A percentile compares a stretch with the other conserved stretches of the same genome.
Conservation (phyloP, 2,113 vertebrate genomes). For the Cricetomys ansorgei region DNA sequence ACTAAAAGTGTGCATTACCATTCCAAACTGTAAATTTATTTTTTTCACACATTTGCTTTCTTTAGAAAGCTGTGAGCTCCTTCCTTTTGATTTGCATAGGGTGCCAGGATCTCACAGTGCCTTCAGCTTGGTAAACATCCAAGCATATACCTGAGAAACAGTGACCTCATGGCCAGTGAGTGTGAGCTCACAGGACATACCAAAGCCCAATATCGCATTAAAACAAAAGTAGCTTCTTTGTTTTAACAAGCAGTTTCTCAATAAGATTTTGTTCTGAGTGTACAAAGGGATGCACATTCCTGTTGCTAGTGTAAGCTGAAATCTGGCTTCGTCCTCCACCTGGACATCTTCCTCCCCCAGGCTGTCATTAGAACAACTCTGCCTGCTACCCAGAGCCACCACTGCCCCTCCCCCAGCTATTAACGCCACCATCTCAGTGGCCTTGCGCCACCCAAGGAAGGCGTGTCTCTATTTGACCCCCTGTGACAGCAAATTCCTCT, state of each 20-base stretch:
- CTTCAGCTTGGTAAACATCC: neutral
- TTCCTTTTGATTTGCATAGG: neutral
- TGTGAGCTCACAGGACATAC: neutral
- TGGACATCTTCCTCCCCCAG: neutral
- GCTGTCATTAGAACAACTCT: neutral
- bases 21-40: too few species aligned
- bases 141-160: neutral
- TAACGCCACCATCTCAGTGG: neutral
- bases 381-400: neutral
- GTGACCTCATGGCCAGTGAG: neutral
- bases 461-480: neutral
- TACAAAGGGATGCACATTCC: neutral
- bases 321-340: neutral
- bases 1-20: neutral
- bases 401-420: neutral
- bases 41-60: neutral
- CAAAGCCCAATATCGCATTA: neutral
- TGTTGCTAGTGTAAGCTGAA: neutral
- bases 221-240: neutral
- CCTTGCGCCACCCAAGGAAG: neutral
- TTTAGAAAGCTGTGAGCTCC: neutral
- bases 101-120: neutral
- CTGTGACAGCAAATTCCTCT: conserved; percentile 62
- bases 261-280: neutral
- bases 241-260: neutral